Evolutionary conservation across 2,888 invertebrate genomes (phyloP), one percentile per base, ranked within the genome.

Genomic region (Dynastes maya): DNA sequence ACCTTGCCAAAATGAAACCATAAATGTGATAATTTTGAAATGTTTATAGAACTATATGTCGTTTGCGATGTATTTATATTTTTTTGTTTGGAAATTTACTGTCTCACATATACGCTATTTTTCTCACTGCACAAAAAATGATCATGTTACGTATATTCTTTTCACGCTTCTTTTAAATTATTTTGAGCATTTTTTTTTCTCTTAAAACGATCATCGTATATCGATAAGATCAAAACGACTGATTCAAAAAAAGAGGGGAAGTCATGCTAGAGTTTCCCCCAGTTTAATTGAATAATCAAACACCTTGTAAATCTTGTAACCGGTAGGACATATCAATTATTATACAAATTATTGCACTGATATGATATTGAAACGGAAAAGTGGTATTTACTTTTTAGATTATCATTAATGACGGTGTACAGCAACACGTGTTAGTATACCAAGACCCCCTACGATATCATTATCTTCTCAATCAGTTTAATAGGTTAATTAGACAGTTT

Each of bases 381-480:
- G 5, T 65, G 29, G 53, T 71, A 55, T 71, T 53, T 70, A n/a
- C 71, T 71, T 55, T 32, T 32, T 71, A 71, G 37, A 71, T 55
- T 55, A 49, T 71, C 55, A 16, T 45, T 65, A 65, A 65, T 45
- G 37, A 65, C 5, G 40, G 40, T 40, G 45, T 45, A 45, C n/a
- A 37, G 37, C 71, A 71, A 71, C 71, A 71, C 55, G 55, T 71
- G 71, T 71, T 37, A 55, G 65, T n/a, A 45, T 45, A 45, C 45
- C 45, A 45, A 45, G 45, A 45, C 45, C 45, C 45, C 11, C 45
- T 45, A 45, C 45, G 45, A 45, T 45, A 11, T 61, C 27, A 61
- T 63, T 63, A 63, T 63, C 63, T 63, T 63, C 27, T 29, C 29
- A 63, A 63, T 63, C 63, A 63, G 45, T 32, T 63, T 63, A 63